A percentile compares a stretch with the other conserved stretches of the same genome.
Evolutionary conservation across 2,113 vertebrate species (phyloP).

Genomic region (Oostethus manadensis): DNA sequence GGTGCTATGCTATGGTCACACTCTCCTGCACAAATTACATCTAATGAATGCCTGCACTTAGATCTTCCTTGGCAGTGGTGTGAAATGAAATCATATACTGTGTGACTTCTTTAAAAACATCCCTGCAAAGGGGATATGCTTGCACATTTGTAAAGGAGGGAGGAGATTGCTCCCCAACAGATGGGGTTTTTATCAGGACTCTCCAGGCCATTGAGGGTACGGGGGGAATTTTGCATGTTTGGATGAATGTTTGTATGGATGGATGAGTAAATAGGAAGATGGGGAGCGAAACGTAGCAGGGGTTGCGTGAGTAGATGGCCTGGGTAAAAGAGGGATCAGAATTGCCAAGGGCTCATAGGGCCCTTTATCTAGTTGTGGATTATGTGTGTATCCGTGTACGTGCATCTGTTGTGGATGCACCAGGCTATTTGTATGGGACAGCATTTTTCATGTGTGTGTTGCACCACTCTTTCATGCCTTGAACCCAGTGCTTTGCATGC

Average conservation of each 20-base stretch:
- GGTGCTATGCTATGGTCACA: neutral
- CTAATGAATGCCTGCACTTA: neutral
- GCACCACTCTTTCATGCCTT: slow-evolving; percentile 7
- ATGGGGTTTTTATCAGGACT: slow-evolving; percentile 50
- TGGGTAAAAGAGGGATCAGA: slow-evolving; percentile 45
- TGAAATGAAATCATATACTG: slow-evolving; percentile 10
- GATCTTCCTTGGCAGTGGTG: neutral
- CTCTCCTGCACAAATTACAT: slow-evolving; percentile 7
- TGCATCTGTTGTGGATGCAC: slow-evolving; percentile 6
- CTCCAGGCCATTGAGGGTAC: slow-evolving; percentile 37
- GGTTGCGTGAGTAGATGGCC: slow-evolving; percentile 31
- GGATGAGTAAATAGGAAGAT: slow-evolving; percentile 21
- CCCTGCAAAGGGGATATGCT: neutral
- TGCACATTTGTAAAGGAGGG: slow-evolving; percentile 10
- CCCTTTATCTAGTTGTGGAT: slow-evolving; percentile 50
- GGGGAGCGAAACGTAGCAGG: slow-evolving; percentile 30
- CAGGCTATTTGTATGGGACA: slow-evolving; percentile 9
- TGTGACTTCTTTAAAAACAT: slow-evolving; percentile 26
- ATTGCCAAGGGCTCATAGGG: slow-evolving; percentile 44
- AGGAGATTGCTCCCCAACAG: slow-evolving; percentile 21
- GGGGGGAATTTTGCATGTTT: slow-evolving; percentile 26
- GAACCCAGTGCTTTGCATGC: slow-evolving; percentile 9
- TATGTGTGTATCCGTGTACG: slow-evolving; percentile 25
- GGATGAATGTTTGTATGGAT: slow-evolving; percentile 8
- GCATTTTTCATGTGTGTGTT: slow-evolving; percentile 7